These are phyloP conservation scores for Enteromius paludinosus DNA, from an alignment of 2,797 vertebrate genomes.

Conservation along the genomic window DNA sequence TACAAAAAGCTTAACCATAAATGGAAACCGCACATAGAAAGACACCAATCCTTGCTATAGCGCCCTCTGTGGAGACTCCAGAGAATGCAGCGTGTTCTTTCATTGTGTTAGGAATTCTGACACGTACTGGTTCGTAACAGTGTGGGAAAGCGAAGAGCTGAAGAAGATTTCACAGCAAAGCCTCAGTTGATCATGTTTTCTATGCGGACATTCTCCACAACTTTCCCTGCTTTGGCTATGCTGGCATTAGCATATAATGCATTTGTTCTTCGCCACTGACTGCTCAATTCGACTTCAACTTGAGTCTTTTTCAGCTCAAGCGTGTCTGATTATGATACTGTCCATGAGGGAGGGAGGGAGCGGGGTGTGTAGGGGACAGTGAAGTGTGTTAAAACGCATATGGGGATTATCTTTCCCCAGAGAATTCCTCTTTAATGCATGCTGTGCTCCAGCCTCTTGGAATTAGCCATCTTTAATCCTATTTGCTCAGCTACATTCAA, in stretches of 20 bases:
- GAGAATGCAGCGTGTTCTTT: not conserved
- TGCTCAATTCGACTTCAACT: conserved; percentile 11
- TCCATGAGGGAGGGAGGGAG: conserved; percentile 19
- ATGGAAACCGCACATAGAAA: not conserved
- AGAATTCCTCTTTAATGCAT: conserved; percentile 86
- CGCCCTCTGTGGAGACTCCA: not conserved
- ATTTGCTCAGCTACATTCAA: conserved; percentile 89
- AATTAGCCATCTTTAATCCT: conserved; percentile 88
- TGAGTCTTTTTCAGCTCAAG: conserved; percentile 35
- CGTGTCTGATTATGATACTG: conserved; percentile 50
- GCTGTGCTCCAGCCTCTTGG: conserved; percentile 84
- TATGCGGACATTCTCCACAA: not conserved
- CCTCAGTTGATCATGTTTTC: not conserved
- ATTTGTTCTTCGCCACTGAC: conserved; percentile 19
- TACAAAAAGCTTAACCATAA: not conserved
- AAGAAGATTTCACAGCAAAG: not conserved
- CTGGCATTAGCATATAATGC: not conserved
- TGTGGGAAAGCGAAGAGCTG: not conserved
- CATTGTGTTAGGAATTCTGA: not conserved
- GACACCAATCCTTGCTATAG: too few relatives aligned
- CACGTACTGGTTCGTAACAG: not conserved
- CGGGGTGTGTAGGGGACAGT: conserved; percentile 63
- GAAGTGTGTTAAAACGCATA: conserved; percentile 82
- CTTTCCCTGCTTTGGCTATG: not conserved
- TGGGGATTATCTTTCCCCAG: conserved; percentile 83